Conservation (phyloP, 2,888 invertebrate species). For the Eustalomyia histrio region DNA sequence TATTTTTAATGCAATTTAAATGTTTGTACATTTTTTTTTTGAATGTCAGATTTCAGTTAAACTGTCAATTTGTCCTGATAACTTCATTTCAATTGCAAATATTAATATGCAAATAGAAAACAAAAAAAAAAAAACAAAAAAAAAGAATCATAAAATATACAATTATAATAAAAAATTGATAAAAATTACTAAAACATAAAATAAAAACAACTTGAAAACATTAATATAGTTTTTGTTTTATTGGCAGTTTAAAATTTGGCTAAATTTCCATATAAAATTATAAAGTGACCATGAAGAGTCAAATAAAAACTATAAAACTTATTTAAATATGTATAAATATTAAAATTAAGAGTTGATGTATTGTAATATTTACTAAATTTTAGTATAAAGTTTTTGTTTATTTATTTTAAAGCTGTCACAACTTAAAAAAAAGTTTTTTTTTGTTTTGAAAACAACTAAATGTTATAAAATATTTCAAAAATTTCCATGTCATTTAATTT, state of each 20-base stretch:
- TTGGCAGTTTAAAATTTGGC: not conserved
- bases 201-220: not conserved
- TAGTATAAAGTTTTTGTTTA: too few relatives aligned
- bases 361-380: not conserved
- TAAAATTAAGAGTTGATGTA: not conserved
- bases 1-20: not conserved
- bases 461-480: conserved; percentile 44
- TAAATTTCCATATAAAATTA: not conserved
- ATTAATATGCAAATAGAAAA: too few relatives aligned
- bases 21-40: conserved; percentile 5
- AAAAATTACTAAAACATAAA: not conserved
- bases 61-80: conserved; percentile 60
- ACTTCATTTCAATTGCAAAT: conserved; percentile 48
- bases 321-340: not conserved
- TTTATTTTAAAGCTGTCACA: not conserved
- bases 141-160: not conserved
- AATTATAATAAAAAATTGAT: not conserved
- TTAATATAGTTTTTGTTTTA: not conserved
- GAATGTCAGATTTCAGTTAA: conserved; percentile 49
- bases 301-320: not conserved
- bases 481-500: conserved; percentile 55
- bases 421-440: not conserved
- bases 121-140: too few relatives aligned
- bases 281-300: not conserved
- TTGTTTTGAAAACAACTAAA: not conserved